Percentiles rank a stretch among this genome's conserved stretches.
Evolutionary conservation across 2,888 invertebrate species (phyloP).

Genomic region (Xestobium rufovillosum): DNA sequence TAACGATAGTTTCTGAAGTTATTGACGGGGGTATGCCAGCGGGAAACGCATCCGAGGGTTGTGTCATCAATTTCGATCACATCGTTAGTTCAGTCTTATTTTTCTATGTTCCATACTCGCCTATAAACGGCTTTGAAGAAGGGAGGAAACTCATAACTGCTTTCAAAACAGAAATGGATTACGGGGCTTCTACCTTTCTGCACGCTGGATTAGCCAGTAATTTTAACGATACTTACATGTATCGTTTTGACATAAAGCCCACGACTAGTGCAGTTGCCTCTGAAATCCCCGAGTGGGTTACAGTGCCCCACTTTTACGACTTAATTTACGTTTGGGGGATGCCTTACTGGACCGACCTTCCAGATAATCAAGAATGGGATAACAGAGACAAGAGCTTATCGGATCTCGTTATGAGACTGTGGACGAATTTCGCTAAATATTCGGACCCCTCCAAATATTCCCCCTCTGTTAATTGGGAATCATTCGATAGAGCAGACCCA

Average conservation of each 20-base stretch:
- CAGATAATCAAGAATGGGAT: slow-evolving; percentile 62
- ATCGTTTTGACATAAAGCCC: slow-evolving; percentile 70
- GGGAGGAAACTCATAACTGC: slow-evolving; percentile 60
- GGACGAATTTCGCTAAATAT: slow-evolving; percentile 70
- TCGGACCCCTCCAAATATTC: slow-evolving; percentile 64
- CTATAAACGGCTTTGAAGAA: slow-evolving; percentile 52
- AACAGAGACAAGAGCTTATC: slow-evolving; percentile 68
- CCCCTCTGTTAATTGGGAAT: slow-evolving; percentile 65
- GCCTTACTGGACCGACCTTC: slow-evolving; percentile 59
- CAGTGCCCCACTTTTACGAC: slow-evolving; percentile 76
- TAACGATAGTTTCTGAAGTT: slow-evolving; percentile 54
- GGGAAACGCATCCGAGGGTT: slow-evolving; percentile 44
- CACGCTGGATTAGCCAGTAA: slow-evolving; percentile 59
- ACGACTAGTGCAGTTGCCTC: slow-evolving; percentile 56
- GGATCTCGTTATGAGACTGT: slow-evolving; percentile 73
- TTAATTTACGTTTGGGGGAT: slow-evolving; percentile 76
- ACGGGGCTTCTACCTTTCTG: slow-evolving; percentile 62
- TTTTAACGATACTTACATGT: slow-evolving; percentile 55
- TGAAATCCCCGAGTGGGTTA: slow-evolving; percentile 68
- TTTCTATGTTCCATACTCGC: slow-evolving; percentile 64
- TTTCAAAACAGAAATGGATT: slow-evolving; percentile 65
- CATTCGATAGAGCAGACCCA: slow-evolving; percentile 58
- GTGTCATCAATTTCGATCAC: slow-evolving; percentile 56
- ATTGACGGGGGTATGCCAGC: slow-evolving; percentile 54
- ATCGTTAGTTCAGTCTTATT: slow-evolving; percentile 68